Percentiles rank a stretch among this genome's conserved stretches.
These are phyloP conservation scores for Macrostomum cliftonense DNA, from an alignment of 2,888 invertebrate genomes.

Conservation along the genomic window DNA sequence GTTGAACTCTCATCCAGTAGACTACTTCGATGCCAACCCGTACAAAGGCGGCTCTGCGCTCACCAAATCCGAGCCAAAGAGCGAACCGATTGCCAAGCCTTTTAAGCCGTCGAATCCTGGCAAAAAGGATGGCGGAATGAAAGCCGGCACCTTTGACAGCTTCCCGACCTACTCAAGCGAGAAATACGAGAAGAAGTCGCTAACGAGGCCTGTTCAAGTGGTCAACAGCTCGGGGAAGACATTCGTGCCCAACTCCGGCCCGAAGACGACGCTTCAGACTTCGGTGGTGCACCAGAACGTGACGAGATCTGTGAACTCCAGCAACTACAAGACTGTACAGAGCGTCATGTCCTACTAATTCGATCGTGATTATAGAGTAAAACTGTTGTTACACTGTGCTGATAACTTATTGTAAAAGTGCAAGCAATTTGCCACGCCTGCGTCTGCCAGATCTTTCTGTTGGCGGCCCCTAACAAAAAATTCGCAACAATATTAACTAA, in stretches of 20 bases:
- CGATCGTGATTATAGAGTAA: too few relatives aligned
- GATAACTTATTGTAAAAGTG: too few relatives aligned
- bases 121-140: slow-evolving; percentile 31
- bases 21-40: slow-evolving; percentile 32
- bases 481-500: too few relatives aligned
- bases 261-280: slow-evolving; percentile 27
- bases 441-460: too few relatives aligned
- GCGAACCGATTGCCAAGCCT: slow-evolving; percentile 21
- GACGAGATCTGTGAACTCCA: slow-evolving; percentile 24
- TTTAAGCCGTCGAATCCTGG: slow-evolving; percentile 35
- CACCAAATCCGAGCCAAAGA: neutral
- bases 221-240: slow-evolving; percentile 33
- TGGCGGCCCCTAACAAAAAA: too few relatives aligned
- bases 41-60: slow-evolving; percentile 19
- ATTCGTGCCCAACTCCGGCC: slow-evolving; percentile 32
- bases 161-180: slow-evolving; percentile 34
- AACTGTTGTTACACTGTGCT: too few relatives aligned
- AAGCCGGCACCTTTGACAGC: slow-evolving; percentile 34
- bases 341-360: slow-evolving; percentile 1
- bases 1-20: slow-evolving; percentile 30
- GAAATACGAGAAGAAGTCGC: slow-evolving; percentile 18
- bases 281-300: slow-evolving; percentile 34
- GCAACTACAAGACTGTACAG: slow-evolving; percentile 24
- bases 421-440: too few relatives aligned
- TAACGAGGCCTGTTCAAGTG: slow-evolving; percentile 19